These are phyloP conservation scores for Riparia riparia DNA, from an alignment of 2,113 vertebrate species.

Conservation along the genomic window DNA sequence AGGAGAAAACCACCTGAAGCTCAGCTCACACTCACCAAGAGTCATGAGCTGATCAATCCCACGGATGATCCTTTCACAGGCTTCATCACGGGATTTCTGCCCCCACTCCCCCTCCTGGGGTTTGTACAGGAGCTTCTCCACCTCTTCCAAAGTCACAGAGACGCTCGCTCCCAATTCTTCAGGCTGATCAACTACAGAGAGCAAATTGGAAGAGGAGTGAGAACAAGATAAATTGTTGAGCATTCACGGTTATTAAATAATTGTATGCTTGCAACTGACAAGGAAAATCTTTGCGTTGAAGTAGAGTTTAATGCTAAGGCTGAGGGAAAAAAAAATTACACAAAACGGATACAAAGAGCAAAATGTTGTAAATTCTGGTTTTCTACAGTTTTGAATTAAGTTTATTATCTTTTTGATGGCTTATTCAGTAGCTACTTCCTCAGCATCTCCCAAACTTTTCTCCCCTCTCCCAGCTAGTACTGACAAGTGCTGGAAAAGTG, in stretches of 20 bases:
- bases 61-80: conserved; percentile 87
- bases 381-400: background rate
- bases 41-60: conserved; percentile 91
- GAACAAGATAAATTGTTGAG: background rate
- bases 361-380: background rate
- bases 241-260: background rate
- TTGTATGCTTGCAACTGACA: background rate
- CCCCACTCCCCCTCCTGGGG: conserved; percentile 93
- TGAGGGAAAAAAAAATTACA: background rate
- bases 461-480: background rate
- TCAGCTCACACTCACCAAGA: conserved; percentile 79
- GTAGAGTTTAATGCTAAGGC: background rate
- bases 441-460: background rate
- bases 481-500: background rate
- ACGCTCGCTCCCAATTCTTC: conserved; percentile 88
- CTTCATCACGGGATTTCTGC: conserved; percentile 83
- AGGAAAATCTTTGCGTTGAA: background rate
- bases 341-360: background rate
- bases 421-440: background rate
- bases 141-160: conserved; percentile 89
- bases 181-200: conserved; percentile 81
- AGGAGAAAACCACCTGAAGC: background rate
- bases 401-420: background rate
- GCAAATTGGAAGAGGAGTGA: background rate
- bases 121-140: conserved; percentile 90